phyloP scores from a whole-genome alignment of 1,140 invertebrate genomes.

The Elysia chlorotica region DNA sequence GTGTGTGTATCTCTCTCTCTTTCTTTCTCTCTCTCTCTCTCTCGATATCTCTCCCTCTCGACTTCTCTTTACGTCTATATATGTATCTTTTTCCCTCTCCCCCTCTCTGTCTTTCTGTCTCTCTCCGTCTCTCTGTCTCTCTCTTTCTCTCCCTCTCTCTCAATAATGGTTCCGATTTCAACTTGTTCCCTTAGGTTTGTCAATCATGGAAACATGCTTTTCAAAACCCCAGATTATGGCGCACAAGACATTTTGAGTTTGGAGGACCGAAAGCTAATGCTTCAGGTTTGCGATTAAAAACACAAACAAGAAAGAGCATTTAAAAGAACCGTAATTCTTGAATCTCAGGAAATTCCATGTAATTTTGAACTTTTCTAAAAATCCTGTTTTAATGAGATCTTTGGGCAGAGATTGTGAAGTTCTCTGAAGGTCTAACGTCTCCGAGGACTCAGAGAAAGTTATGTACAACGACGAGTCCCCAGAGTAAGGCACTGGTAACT shows the following conservation, averaged over 20 bases:
- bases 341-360: not conserved
- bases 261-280: not conserved
- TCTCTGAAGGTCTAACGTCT: no score
- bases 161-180: not conserved
- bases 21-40: not conserved
- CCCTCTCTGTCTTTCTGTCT: not conserved
- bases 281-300: no score
- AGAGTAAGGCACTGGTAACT: no score
- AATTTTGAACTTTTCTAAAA: not conserved
- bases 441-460: no score
- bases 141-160: not conserved
- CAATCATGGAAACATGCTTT: not conserved
- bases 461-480: no score
- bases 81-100: not conserved
- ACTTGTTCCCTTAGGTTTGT: not conserved
- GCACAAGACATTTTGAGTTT: not conserved
- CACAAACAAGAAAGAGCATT: no score
- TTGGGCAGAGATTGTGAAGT: no score
- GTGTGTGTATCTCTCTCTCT: not conserved
- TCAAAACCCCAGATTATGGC: not conserved
- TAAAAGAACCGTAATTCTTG: not conserved
- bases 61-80: not conserved
- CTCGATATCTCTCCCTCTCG: not conserved
- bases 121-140: not conserved
- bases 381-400: not conserved